phyloP scores from a whole-genome alignment of 2,797 vertebrate genomes.

The Poecilia gillii region DNA sequence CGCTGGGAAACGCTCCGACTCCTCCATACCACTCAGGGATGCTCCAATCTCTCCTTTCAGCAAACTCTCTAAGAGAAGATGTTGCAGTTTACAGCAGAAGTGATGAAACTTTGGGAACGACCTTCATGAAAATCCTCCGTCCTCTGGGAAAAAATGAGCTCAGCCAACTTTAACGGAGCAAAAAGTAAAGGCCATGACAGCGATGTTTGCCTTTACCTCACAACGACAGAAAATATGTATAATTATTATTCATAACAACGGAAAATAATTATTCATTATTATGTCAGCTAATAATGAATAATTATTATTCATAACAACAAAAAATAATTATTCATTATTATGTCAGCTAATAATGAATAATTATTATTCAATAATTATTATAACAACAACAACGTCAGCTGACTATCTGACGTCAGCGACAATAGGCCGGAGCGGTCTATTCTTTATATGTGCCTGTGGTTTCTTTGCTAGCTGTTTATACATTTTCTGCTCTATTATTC shows the following conservation, averaged over 20 bases:
- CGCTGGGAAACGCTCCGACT: slow-evolving; percentile 43
- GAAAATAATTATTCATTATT: too few species aligned
- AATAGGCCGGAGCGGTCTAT: too few species aligned
- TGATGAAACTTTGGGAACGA: slow-evolving; percentile 58
- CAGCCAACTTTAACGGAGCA: slow-evolving; percentile 7
- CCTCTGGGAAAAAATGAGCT: slow-evolving; percentile 41
- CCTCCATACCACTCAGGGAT: slow-evolving; percentile 41
- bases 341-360: too few species aligned
- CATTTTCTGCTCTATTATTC: neutral
- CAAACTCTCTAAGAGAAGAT: slow-evolving; percentile 28
- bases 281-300: too few species aligned
- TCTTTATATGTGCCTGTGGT: too few species aligned
- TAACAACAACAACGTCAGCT: too few species aligned
- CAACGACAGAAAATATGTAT: neutral
- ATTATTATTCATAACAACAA: too few species aligned
- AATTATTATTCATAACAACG: too few species aligned
- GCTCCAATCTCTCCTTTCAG: slow-evolving; percentile 67
- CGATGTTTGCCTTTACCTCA: slow-evolving; percentile 48
- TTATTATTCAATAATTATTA: too few species aligned
- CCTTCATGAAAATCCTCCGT: slow-evolving; percentile 63
- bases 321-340: too few species aligned
- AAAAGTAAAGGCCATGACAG: slow-evolving; percentile 52
- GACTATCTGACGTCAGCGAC: too few species aligned
- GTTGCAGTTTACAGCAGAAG: slow-evolving; percentile 40
- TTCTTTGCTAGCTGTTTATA: too few species aligned